These are phyloP conservation scores for Pseudopodoces humilis DNA, from an alignment of 2,113 vertebrate species.

Conservation along the genomic window DNA sequence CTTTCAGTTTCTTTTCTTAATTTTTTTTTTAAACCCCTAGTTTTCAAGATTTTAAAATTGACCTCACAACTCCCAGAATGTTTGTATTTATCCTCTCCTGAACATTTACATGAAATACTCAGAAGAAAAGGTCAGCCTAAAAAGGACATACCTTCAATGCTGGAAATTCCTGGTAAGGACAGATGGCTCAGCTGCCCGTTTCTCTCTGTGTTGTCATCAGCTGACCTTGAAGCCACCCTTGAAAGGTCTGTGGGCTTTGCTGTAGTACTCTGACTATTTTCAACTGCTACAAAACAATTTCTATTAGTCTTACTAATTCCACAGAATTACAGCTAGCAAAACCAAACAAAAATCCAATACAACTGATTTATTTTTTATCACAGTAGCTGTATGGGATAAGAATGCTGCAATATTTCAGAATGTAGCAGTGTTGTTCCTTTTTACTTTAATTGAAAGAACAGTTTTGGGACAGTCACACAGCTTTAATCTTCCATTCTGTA, in stretches of 20 bases:
- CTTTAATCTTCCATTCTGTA: not conserved
- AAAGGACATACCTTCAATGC: slow-evolving; percentile 65
- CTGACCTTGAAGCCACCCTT: slow-evolving; percentile 62
- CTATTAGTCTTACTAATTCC: not conserved
- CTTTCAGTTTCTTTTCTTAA: not conserved
- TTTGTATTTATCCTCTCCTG: not conserved
- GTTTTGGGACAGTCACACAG: not conserved
- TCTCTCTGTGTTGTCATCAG: slow-evolving; percentile 47
- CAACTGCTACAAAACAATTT: slow-evolving; percentile 47
- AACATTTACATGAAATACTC: not conserved
- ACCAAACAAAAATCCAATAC: not conserved
- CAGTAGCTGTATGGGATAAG: not conserved
- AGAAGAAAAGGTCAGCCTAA: not conserved
- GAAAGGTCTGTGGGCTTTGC: slow-evolving; percentile 66
- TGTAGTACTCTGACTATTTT: slow-evolving; percentile 54
- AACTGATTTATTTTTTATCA: not conserved
- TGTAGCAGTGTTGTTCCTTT: not conserved
- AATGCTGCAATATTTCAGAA: not conserved
- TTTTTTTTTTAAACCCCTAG: not conserved
- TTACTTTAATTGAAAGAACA: not conserved
- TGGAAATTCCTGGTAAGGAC: slow-evolving; percentile 73
- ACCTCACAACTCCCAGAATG: not conserved
- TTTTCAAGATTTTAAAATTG: not conserved
- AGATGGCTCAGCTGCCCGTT: slow-evolving; percentile 47
- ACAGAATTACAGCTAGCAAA: not conserved